Evolutionary conservation across 2,888 invertebrate genomes (phyloP).

Genomic region (Dusona sp.): DNA sequence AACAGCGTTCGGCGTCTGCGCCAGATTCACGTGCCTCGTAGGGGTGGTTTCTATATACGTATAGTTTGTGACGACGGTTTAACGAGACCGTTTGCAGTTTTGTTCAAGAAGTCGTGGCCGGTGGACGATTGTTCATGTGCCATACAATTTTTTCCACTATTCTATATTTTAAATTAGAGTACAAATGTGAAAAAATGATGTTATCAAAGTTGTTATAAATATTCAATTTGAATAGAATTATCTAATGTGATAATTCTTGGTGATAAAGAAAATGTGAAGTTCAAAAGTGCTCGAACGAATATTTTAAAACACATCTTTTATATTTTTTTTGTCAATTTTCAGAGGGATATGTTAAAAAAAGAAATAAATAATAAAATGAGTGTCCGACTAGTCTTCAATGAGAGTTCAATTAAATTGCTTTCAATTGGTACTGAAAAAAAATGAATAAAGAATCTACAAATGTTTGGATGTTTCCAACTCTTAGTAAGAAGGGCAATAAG

Average conservation of each 20-base stretch:
- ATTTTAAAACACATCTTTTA: neutral
- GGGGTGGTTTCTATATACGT: conserved; percentile 70
- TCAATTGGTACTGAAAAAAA: neutral
- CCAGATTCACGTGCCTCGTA: conserved; percentile 75
- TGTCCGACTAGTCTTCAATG: neutral
- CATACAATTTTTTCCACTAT: neutral
- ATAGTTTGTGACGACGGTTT: conserved; percentile 68
- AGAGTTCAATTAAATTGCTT: neutral
- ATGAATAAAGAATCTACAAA: neutral
- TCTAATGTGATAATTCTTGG: conserved; percentile 12
- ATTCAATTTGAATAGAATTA: neutral
- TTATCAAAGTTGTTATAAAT: conserved; percentile 7
- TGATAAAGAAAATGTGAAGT: conserved; percentile 1
- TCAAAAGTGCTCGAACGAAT: neutral
- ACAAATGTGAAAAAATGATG: neutral
- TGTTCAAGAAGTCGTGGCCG: conserved; percentile 74
- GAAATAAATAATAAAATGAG: neutral
- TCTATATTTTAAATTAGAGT: neutral
- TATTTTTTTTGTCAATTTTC: neutral
- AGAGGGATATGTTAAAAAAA: neutral
- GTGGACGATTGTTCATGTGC: conserved; percentile 64
- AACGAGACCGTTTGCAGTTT: conserved; percentile 75
- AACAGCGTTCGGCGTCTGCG: conserved; percentile 75
- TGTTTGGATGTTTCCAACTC: neutral
- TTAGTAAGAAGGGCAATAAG: neutral